Conservation (phyloP, 2,113 vertebrate genomes). For the Platanista minor region DNA sequence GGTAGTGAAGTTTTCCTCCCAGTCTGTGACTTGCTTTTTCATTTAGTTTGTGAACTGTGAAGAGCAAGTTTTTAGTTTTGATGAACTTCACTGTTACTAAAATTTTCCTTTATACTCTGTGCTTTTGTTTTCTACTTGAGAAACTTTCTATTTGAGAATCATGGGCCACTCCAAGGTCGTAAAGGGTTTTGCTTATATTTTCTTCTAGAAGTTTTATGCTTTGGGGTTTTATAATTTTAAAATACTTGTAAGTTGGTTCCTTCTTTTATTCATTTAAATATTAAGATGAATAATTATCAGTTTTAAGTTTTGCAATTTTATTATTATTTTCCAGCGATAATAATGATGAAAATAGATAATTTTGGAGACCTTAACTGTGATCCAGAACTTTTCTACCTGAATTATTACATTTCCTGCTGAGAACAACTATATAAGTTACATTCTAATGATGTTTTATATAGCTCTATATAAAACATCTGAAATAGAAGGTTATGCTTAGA, state of each 20-base stretch:
- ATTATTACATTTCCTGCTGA: background rate
- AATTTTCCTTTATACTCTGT: background rate
- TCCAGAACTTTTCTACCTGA: background rate
- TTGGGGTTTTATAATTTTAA: background rate
- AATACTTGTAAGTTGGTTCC: background rate
- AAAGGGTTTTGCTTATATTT: background rate
- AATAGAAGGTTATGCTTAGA: background rate
- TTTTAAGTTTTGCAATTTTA: background rate
- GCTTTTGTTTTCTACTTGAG: background rate
- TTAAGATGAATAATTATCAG: background rate
- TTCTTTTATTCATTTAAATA: background rate
- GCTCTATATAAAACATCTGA: background rate
- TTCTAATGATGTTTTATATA: background rate
- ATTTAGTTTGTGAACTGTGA: background rate
- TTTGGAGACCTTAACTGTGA: background rate
- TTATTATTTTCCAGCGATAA: background rate
- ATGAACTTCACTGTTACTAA: background rate
- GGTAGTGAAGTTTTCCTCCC: background rate
- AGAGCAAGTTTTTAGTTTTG: background rate
- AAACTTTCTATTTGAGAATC: background rate
- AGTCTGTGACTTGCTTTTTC: background rate
- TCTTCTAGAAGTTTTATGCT: background rate
- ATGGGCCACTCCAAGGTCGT: background rate
- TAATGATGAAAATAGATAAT: background rate
- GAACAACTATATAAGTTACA: background rate